Evolutionary conservation across 2,888 invertebrate species (phyloP).

Genomic region (Pachycephus smyrnensis): DNA sequence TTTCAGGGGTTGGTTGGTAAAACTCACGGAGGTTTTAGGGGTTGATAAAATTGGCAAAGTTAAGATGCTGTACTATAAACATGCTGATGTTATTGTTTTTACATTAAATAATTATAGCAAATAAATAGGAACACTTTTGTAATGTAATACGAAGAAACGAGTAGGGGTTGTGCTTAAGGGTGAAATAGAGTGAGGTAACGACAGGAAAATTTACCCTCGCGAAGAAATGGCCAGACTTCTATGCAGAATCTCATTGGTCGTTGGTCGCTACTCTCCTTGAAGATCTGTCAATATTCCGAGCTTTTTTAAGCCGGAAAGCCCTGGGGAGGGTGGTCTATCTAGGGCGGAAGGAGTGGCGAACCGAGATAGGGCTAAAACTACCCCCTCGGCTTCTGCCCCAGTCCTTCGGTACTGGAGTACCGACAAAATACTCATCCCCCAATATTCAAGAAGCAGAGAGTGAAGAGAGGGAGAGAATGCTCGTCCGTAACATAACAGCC

Average conservation of each 20-base stretch:
- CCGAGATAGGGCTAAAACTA: conserved; percentile 48
- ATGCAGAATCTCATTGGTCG: background rate
- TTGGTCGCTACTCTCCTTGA: background rate
- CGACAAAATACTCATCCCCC: conserved; percentile 34
- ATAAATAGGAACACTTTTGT: background rate
- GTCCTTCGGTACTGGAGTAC: background rate
- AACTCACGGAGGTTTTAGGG: background rate
- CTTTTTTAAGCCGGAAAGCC: conserved; percentile 3
- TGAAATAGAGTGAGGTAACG: background rate
- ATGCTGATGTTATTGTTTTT: background rate
- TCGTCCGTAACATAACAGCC: conserved; percentile 16
- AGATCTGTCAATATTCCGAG: conserved; percentile 2
- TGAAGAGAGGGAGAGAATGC: conserved; percentile 24
- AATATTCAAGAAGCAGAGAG: conserved; percentile 1
- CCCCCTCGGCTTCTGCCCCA: conserved; percentile 16
- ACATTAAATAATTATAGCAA: background rate
- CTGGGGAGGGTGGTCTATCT: background rate
- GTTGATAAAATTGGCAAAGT: background rate
- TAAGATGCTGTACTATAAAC: background rate
- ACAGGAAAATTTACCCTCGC: background rate
- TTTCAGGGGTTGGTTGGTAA: background rate
- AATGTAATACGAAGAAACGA: background rate
- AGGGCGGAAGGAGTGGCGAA: conserved; percentile 36
- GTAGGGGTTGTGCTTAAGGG: background rate
- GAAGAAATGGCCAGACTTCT: background rate